Conservation (phyloP, 1,140 invertebrate genomes). For the Pemphigus obesinymphae region DNA sequence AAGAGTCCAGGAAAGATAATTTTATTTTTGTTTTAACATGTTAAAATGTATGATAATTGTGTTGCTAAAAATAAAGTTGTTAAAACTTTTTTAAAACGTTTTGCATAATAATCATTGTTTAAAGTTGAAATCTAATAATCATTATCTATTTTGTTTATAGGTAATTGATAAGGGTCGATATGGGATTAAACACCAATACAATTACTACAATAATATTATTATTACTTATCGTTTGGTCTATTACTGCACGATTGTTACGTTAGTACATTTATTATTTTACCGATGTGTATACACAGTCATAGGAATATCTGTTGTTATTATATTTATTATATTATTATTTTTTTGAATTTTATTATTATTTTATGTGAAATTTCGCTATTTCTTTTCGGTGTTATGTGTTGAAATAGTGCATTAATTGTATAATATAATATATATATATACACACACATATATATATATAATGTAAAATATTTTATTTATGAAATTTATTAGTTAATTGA, state of each 20-base stretch:
- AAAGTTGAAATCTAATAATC: too few species aligned
- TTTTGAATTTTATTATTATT: conserved; percentile 27
- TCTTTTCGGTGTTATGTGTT: conserved; percentile 5
- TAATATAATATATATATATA: not conserved
- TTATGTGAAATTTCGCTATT: not conserved
- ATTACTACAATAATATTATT: conserved; percentile 5
- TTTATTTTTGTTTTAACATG: too few species aligned
- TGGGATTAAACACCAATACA: conserved; percentile 8
- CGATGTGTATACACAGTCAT: conserved; percentile 25
- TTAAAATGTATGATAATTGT: too few species aligned
- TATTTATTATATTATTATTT: conserved; percentile 25
- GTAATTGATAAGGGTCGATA: not conserved
- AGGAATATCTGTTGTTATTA: conserved; percentile 29
- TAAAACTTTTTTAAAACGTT: too few species aligned
- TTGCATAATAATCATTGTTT: too few species aligned
- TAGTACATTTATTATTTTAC: conserved; percentile 11
- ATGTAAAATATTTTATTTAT: not conserved
- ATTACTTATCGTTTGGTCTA: not conserved
- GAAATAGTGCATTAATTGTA: conserved; percentile 3
- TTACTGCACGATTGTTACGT: conserved; percentile 15
- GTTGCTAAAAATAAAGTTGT: too few species aligned
- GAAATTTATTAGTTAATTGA: not conserved
- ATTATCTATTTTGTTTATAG: conserved; percentile 1
- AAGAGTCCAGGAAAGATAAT: too few species aligned
- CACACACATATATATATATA: not conserved